phyloP scores from a whole-genome alignment of 2,797 vertebrate genomes.

The Pseudochirops cupreus region DNA sequence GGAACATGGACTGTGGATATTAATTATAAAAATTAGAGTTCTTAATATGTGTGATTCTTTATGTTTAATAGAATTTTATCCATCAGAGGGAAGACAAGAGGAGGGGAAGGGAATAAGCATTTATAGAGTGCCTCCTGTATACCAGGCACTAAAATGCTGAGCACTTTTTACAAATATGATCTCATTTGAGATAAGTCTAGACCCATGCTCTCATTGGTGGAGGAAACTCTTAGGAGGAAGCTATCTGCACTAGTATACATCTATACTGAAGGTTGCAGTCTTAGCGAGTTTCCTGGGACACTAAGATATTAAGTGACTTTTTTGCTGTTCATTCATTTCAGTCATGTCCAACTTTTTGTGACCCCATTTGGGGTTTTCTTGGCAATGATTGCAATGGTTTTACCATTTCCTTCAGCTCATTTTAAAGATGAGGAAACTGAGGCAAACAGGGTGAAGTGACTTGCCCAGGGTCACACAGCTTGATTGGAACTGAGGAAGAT shows the following conservation, averaged over 20 bases:
- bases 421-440: not conserved
- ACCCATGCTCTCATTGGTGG: not conserved
- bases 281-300: not conserved
- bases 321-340: not conserved
- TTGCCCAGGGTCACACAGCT: not conserved
- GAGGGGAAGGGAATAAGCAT: not conserved
- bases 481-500: not conserved
- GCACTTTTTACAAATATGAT: not conserved
- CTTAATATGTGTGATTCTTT: not conserved
- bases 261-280: not conserved
- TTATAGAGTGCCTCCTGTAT: not conserved
- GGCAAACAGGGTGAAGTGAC: not conserved
- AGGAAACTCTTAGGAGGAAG: not conserved
- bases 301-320: not conserved
- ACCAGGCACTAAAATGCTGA: not conserved
- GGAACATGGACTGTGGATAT: not conserved
- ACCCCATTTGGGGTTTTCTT: not conserved
- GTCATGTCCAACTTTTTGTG: not conserved
- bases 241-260: not conserved
- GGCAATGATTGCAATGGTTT: not conserved
- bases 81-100: not conserved
- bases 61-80: not conserved
- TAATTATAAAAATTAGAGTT: not conserved
- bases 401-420: not conserved
- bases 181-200: not conserved